These are phyloP conservation scores for Tigriopus japonicus DNA, from an alignment of 1,140 invertebrate genomes.

Conservation along the genomic window DNA sequence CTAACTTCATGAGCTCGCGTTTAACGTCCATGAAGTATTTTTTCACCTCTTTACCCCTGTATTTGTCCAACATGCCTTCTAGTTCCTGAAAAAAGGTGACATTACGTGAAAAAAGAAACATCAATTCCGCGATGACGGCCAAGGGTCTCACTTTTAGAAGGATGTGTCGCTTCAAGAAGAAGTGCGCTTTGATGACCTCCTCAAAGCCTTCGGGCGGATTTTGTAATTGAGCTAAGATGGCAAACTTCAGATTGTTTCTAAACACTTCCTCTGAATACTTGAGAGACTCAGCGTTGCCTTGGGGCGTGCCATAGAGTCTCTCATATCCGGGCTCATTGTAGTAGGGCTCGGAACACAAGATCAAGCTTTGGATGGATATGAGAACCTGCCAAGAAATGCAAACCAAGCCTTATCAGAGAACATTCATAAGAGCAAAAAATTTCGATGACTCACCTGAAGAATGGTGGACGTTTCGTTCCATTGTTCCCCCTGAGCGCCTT, in stretches of 20 bases:
- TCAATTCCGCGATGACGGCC: conserved; percentile 5
- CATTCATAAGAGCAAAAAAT: background rate
- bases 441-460: conserved; percentile 43
- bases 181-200: conserved; percentile 38
- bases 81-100: conserved; percentile 5
- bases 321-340: conserved; percentile 98
- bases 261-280: conserved; percentile 21
- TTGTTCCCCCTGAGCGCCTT: conserved; percentile 92
- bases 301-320: conserved; percentile 64
- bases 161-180: conserved; percentile 1
- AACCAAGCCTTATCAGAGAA: background rate
- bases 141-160: conserved; percentile 9
- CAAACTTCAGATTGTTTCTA: conserved; percentile 26
- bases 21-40: background rate
- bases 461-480: conserved; percentile 96
- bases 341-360: conserved; percentile 86
- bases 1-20: background rate
- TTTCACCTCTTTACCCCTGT: background rate
- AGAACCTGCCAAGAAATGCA: conserved; percentile 41
- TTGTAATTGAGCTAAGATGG: conserved; percentile 78
- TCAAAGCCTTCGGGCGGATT: conserved; percentile 83
- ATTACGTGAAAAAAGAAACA: background rate
- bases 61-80: background rate
- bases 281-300: conserved; percentile 36
- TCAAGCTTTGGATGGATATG: conserved; percentile 87